Evolutionary conservation across 2,888 invertebrate genomes (phyloP), one percentile per base, ranked within the genome.

Genomic region (Acronicta leporina): DNA sequence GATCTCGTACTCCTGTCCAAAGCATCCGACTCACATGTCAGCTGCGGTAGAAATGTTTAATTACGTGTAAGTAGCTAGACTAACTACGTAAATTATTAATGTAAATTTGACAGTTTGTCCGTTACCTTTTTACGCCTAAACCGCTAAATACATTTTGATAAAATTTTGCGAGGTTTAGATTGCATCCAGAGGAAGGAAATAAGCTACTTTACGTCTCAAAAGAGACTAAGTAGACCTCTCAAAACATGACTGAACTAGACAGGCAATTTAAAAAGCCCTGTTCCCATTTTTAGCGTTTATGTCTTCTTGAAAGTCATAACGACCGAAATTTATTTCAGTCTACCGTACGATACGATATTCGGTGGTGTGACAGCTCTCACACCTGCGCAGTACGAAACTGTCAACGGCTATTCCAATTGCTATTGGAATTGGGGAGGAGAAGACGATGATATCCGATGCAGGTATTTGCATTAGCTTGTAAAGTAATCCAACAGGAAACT

Each of bases 391-490:
- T 97, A 98, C 85, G 91, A 95, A 68, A 91, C 95, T 64, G 96
- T 98, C 1, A 99, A 99, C 87, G 97, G 98, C 0, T 98, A 97
- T 90, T 97, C 97, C 56, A 98, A 98, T 85, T 96, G 96, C 46
- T 99, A 97, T 87, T 98, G 98, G 97, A 98, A 98, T 41, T 99
- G 98, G 98, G 98, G 98, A 20, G 98, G 97, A 11, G 98, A 98
- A 89, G 98, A 99, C 88, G 98, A 98, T 86, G 98, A 98, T 86
- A 97, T 98, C 97, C 96, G 96, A 25, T 96, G 96, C 83, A 93
- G 96, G 96, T 91, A 87, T 86, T 59, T 15, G 5, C 9, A 20
- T 43, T 33, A 9, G 10, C 33, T 1, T 5, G 13, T 13, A 13
- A 35, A 30, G 1, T 30, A 30, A 10, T 30, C 9, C 30, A 2